phyloP scores from a whole-genome alignment of 2,888 invertebrate species.

The Dynastes hyllus region DNA sequence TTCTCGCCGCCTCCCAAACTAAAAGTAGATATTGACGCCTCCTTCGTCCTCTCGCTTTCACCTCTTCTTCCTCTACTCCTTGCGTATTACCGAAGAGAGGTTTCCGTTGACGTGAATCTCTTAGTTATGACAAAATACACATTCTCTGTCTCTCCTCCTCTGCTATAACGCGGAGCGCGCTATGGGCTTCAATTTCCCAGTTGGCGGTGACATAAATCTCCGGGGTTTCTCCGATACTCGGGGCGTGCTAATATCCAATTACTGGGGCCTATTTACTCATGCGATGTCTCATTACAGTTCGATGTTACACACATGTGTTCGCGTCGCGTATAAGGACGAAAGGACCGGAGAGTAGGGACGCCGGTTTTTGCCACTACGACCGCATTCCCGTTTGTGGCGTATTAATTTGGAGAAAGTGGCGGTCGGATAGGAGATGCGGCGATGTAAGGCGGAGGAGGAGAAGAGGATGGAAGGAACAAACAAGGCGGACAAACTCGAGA shows the following conservation, averaged over 20 bases:
- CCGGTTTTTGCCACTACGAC: conserved; percentile 55
- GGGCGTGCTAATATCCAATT: conserved; percentile 65
- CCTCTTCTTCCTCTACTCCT: neutral
- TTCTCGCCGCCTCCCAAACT: neutral
- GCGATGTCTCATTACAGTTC: conserved; percentile 64
- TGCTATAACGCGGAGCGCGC: neutral
- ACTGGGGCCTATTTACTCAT: conserved; percentile 63
- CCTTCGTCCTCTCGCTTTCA: conserved; percentile 11
- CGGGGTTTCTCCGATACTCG: conserved; percentile 56
- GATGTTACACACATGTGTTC: conserved; percentile 61
- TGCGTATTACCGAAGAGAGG: conserved; percentile 18
- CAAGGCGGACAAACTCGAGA: conserved; percentile 22
- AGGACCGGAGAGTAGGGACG: conserved; percentile 41
- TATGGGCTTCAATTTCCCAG: conserved; percentile 40
- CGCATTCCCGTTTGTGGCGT: conserved; percentile 41
- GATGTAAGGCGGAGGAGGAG: neutral
- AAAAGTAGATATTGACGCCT: conserved; percentile 12
- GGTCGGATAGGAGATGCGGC: conserved; percentile 9
- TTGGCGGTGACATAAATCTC: conserved; percentile 58
- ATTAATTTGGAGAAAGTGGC: conserved; percentile 42
- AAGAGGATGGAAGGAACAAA: conserved; percentile 27
- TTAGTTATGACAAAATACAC: conserved; percentile 46
- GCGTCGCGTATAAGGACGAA: conserved; percentile 33
- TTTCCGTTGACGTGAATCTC: conserved; percentile 42
- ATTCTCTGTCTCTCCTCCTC: conserved; percentile 25